Base-by-base conservation (phyloP, 2,113 vertebrate species). In the Eurypyga helias region DNA sequence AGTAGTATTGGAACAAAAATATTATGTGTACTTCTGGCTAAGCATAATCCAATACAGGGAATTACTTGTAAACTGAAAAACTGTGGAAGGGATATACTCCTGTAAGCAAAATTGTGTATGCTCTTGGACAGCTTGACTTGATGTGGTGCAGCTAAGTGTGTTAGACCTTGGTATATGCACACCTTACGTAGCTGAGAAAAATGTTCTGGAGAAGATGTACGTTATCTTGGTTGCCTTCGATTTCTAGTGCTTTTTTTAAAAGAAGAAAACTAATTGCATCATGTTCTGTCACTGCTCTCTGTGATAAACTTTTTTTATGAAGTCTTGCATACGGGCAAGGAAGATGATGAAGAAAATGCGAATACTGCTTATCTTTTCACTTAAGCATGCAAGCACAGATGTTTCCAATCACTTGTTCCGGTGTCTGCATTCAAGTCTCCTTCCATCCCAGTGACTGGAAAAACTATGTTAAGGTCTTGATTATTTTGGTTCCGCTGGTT, bases 301-400 rank as follows among this genome's bases (percentile, higher is more conserved):
- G 7, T 97, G 92, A 16, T 95, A 78, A 93, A 92, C 48, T 94
- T 97, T 90, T 41, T 97, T 90, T 81, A 96, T 94, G 90, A 94
- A 71, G 51, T 95, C 84, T 96, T 97, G 90, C 89, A 65, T 92
- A 66, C 83, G 72, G 97, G 78, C 86, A 92, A 64, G 75, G 95
- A 93, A 94, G 90, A 89, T 41, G 79, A 46, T 94, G 95, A 96
- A 93, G 93, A 97, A 94, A 86, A 89, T 95, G 92, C 70, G 96
- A 90, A 81, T 87, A 89, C 61, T 79, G 66, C 92, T 94, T 97
- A 31, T 88, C 89, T 95, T 97, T 96, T 96, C 93, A 90, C 88
- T 89, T 96, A 70, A 91, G 97, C 97, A 97, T 97, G 97, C 95
- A 95, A 75, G 83, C 94, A 92, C 95, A 95, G 83, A 72, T 87